Conservation (phyloP, 2,113 vertebrate genomes). For the Butorides virescens region DNA sequence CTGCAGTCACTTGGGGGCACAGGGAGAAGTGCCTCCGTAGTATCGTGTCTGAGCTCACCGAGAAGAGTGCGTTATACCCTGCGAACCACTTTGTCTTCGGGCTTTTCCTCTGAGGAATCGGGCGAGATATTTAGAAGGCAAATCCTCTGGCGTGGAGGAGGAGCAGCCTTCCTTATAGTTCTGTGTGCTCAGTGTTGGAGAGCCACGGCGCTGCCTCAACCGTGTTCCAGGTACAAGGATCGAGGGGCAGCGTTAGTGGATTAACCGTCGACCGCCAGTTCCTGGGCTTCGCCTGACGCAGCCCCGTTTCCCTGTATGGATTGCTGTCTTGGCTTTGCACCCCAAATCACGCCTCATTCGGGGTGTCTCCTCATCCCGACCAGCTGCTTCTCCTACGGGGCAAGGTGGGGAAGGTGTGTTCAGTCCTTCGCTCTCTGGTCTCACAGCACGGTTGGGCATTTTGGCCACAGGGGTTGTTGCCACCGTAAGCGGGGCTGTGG, state of each 20-base stretch:
- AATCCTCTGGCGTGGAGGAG: neutral
- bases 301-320: fast-evolving
- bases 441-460: neutral
- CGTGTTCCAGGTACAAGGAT: fast-evolving
- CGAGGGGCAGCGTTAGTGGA: fast-evolving
- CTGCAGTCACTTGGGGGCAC: neutral
- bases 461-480: neutral
- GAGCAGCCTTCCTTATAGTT: neutral
- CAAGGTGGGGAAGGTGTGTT: too few species aligned
- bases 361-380: fast-evolving
- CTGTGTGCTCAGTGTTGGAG: fast-evolving
- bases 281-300: neutral
- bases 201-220: neutral
- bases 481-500: neutral
- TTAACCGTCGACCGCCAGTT: too few species aligned
- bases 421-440: too few species aligned
- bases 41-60: too few species aligned
- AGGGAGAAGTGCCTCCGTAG: neutral
- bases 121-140: neutral
- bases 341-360: too few species aligned
- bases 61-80: neutral
- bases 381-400: neutral
- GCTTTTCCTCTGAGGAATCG: neutral
- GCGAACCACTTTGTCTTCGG: neutral
- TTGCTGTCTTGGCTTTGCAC: neutral